Base-by-base conservation (phyloP, 2,888 invertebrate genomes). In the Phania funesta region DNA sequence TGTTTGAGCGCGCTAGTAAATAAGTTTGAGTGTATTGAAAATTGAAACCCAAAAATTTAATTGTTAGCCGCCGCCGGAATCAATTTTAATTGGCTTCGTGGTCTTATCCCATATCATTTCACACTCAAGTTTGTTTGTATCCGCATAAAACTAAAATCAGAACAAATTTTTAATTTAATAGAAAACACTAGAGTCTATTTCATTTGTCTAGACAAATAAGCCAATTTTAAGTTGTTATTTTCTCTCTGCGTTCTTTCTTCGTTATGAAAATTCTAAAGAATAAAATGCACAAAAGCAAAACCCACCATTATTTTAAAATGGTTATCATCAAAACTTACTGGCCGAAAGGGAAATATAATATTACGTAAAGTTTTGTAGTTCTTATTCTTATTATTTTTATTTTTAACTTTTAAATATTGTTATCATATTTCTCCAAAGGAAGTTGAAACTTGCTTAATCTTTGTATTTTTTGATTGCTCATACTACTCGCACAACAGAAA, bases 191-290 rank as follows among this genome's bases (percentile, higher is more conserved):
- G 64, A 64, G 70, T 65, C 50, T 65, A 71, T 78, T 79, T 65
- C 44, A 79, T 67, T 79, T 67, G 78, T 79, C 78, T 79, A 79
- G 78, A 79, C 78, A 65, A 65, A 79, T 67, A 73, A 79, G 78
- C 71, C 44, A 79, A 79, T 73, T 79, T 79, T 67, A 50, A 78
- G 71, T 78, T 78, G 62, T 58, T 71, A 24, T 78, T 60, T 71
- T n/a, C 24, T 60, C 9, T 58, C 18, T 73, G 35, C 46, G 48
- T 68, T 68, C 13, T 8, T 44, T 2, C 22, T 16, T 60, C 4
- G 8, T 44, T 46, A 24, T 11, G 5, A 8, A 24, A 52, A 18
- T 46, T 32, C 29, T 20, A 62, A 65, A 35, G 32, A 22, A 35
- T 3, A 35, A 75, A 38, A 54, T 26, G 5, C 13, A n/a, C n/a